A percentile compares a stretch with the other conserved stretches of the same genome.
phyloP scores from a whole-genome alignment of 2,888 invertebrate genomes.

The Acrobasis suavella region DNA sequence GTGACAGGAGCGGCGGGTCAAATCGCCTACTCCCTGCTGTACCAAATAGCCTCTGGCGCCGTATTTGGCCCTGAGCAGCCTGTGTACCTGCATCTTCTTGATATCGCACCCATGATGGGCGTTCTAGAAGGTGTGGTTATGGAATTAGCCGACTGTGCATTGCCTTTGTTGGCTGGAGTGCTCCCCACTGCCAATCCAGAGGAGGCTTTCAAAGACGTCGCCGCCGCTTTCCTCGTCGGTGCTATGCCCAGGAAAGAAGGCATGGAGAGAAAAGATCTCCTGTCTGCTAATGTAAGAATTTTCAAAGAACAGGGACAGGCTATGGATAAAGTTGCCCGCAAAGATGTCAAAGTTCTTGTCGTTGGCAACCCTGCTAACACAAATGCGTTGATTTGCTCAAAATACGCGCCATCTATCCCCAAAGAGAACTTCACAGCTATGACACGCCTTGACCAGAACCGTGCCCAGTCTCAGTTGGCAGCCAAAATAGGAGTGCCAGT shows the following conservation, averaged over 20 bases:
- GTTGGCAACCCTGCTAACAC: slow-evolving; percentile 99
- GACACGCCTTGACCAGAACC: slow-evolving; percentile 99
- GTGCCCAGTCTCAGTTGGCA: slow-evolving; percentile 95
- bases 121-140: slow-evolving; percentile 99
- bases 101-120: slow-evolving; percentile 97
- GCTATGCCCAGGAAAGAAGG: slow-evolving; percentile 98
- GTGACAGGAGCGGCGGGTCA: slow-evolving; percentile 99
- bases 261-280: slow-evolving; percentile 99
- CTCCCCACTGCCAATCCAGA: slow-evolving; percentile 93
- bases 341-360: slow-evolving; percentile 96
- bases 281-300: slow-evolving; percentile 98
- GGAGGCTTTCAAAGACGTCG: slow-evolving; percentile 97
- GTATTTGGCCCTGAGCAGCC: slow-evolving; percentile 96
- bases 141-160: slow-evolving; percentile 97
- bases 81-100: slow-evolving; percentile 93
- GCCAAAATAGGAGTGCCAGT: slow-evolving; percentile 86
- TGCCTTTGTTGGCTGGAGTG: slow-evolving; percentile 92
- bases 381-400: slow-evolving; percentile 97
- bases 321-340: slow-evolving; percentile 93
- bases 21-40: slow-evolving; percentile 98
- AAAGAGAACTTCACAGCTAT: slow-evolving; percentile 98
- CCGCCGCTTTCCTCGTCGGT: slow-evolving; percentile 98
- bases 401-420: slow-evolving; percentile 97
- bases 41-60: slow-evolving; percentile 96
- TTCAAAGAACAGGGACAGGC: slow-evolving; percentile 99